Evolutionary conservation across 2,888 invertebrate species (phyloP).

Genomic region (Dichetophora obliterata): DNA sequence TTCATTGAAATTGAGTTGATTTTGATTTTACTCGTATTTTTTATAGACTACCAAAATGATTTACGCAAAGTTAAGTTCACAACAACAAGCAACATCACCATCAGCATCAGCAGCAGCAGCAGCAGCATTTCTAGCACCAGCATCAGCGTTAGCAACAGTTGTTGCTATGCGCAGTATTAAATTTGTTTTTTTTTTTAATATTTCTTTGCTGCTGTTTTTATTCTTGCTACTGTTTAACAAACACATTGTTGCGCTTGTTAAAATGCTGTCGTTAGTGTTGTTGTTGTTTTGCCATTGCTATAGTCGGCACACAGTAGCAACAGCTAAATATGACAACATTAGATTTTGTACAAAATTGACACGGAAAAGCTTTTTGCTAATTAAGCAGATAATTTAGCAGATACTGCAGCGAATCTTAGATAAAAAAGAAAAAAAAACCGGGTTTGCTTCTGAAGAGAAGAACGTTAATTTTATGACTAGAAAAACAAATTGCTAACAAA

Average conservation of each 20-base stretch:
- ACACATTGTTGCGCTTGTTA: constrained; percentile 8
- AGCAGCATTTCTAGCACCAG: not conserved
- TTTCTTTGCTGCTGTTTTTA: constrained; percentile 8
- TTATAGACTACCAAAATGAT: not conserved
- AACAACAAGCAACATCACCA: not conserved
- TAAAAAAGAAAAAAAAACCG: not conserved
- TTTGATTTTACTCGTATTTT: not conserved
- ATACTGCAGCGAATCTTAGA: not conserved
- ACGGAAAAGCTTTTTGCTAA: not conserved
- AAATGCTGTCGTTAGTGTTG: not conserved
- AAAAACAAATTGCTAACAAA: too few relatives aligned
- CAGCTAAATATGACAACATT: not conserved
- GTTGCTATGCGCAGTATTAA: not conserved
- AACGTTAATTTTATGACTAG: too few relatives aligned
- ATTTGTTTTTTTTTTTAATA: not conserved
- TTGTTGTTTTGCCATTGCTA: not conserved
- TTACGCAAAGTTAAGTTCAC: not conserved
- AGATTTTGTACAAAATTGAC: not conserved
- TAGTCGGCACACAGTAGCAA: not conserved
- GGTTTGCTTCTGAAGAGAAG: too few relatives aligned
- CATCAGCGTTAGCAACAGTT: not conserved
- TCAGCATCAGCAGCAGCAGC: not conserved
- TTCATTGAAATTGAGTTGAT: not conserved
- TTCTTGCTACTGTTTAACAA: constrained; percentile 1
- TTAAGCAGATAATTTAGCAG: not conserved